These are phyloP conservation scores for Lasius platythorax DNA, from an alignment of 2,888 invertebrate species.

Conservation along the genomic window DNA sequence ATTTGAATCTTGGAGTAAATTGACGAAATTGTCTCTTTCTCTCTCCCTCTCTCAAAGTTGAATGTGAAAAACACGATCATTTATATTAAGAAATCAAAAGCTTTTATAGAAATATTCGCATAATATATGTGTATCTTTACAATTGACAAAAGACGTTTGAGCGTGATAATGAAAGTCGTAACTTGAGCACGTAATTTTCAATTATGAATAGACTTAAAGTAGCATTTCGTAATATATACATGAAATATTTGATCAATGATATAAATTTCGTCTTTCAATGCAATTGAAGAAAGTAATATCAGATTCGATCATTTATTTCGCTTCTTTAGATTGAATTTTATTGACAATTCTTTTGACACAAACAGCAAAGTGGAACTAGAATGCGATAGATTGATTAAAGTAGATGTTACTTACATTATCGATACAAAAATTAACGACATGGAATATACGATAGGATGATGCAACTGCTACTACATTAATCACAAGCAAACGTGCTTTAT, in stretches of 20 bases:
- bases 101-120: not conserved
- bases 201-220: not conserved
- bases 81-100: not conserved
- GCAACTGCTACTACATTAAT: not conserved
- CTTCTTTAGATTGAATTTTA: not conserved
- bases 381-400: slow-evolving; percentile 10
- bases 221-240: too few relatives aligned
- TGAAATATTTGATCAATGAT: not conserved
- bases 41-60: not conserved
- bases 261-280: not conserved
- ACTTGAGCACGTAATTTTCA: not conserved
- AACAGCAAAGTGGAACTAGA: not conserved
- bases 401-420: not conserved
- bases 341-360: not conserved
- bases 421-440: slow-evolving; percentile 1
- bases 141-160: not conserved
- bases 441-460: not conserved
- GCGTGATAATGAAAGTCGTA: not conserved
- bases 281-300: not conserved
- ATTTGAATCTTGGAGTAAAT: slow-evolving; percentile 31
- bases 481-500: slow-evolving; percentile 38
- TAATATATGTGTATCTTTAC: not conserved
- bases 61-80: not conserved
- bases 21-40: not conserved
- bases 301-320: not conserved